Evolutionary conservation across 2,113 vertebrate genomes (phyloP), one percentile per base, ranked within the genome.

Genomic region (Piaya cayana): DNA sequence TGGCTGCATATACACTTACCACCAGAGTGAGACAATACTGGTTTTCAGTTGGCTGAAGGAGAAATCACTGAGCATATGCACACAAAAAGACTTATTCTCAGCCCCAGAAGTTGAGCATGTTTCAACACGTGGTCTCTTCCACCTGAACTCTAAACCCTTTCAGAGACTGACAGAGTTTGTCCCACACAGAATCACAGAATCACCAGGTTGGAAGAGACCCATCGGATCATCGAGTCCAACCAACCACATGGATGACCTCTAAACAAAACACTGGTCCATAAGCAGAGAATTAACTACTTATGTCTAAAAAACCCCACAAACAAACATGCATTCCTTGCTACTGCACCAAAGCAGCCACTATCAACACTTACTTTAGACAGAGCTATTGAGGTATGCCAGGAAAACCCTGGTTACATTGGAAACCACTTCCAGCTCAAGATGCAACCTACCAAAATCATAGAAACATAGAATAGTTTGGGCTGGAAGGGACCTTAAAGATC

Each of bases 361-460:
- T 77, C 69, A 95, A 52, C n/a, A 67, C 70, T 86, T 92, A 79
- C 62, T 95, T 95, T 96, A 72, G 77, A 92, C 47, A 58, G 45
- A 89, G 58, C 30, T 90, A 59, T 12, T 84, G 70, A 95, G 84
- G 91, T 83, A 84, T 52, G 49, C 67, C 63, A 58, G 69, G 50
- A 75, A 78, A 95, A 94, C 77, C 32, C 23, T 78, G 65, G 97
- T 98, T 95, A 82, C 97, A 96, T 53, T 92, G 97, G 97, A 95
- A 88, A 97, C 69, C 29, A 43, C 32, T 83, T 70, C 60, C 58
- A 88, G 68, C 43, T 19, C 13, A 70, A 45, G 63, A 77, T 20
- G 18, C 32, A 80, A 74, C 76, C 64, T 32, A 60, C 12, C 72
- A 91, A 86, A 89, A 82, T 64, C 39, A 39, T 39, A 39, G 39